Base-by-base conservation (phyloP, 2,113 vertebrate species). In the Thermophis baileyi region DNA sequence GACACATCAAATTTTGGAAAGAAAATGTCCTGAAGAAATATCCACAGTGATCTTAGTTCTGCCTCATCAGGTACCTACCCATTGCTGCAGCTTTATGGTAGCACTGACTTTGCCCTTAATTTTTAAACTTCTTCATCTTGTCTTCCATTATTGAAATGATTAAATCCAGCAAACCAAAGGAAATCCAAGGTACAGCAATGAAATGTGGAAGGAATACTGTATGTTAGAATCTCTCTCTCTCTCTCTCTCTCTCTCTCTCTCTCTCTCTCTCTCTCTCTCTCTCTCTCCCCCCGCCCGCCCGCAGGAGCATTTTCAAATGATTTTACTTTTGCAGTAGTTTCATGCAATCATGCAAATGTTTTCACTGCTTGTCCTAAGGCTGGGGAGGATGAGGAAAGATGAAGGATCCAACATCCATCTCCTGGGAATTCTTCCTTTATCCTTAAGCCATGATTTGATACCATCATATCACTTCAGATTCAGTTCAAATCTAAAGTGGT, bases 261-360 rank as follows among this genome's bases (percentile, higher is more conserved):
- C 16, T 16, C 16, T 22, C 18, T 20, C 12, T 16, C 14, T 10
- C 12, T 16, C 2, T 6, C 53, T 20, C 16, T 53, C 18, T 20
- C 18, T 6, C 18, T 6, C 4, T 18, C 14, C 10, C 12, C 6
- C 7, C 49, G 1, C 9, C 7, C 9, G 1, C 30, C 4, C 16
- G 1, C n/a, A 74, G 6, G 16, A 74, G 6, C n/a, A 40, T 35
- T 40, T 81, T 81, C 69, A 81, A 18, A 81, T 81, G 1, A 81
- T 81, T 40, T 81, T 40, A 40, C 69, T 81, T 81, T 81, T 81
- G 6, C 69, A 81, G 35, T 20, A 81, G 16, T 81, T 81, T 81
- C n/a, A 81, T 81, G 69, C 69, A 20, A 20, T 81, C n/a, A 3
- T 40, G 63, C 30, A 74, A 74, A 35, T 1, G 30, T 35, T 74